Conservation (phyloP, 2,113 vertebrate species). For the Nothobranchius kuhntae region DNA sequence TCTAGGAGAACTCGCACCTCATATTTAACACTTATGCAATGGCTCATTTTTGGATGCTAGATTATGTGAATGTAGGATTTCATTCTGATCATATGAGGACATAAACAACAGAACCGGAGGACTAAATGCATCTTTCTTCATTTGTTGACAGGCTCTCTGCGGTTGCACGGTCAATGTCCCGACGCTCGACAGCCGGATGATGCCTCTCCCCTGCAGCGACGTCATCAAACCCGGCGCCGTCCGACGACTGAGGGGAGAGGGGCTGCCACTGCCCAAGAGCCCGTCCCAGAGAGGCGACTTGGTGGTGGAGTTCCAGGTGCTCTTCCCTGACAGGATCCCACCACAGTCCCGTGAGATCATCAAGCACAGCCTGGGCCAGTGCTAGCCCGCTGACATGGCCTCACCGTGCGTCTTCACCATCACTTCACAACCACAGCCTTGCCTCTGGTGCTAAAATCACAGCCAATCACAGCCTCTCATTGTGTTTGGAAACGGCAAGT, state of each 20-base stretch:
- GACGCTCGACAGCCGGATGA: conserved; percentile 92
- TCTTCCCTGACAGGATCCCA: conserved; percentile 95
- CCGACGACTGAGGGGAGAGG: conserved; percentile 91
- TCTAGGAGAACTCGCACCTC: conserved; percentile 18
- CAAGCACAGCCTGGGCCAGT: conserved; percentile 90
- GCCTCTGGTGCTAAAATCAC: conserved; percentile 59
- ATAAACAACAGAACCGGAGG: conserved; percentile 19
- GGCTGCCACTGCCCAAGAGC: conserved; percentile 91
- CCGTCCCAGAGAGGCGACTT: conserved; percentile 92
- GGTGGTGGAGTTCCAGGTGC: conserved; percentile 96
- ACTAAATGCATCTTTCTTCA: conserved; percentile 25
- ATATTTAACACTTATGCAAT: conserved; percentile 57
- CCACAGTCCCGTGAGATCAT: conserved; percentile 95
- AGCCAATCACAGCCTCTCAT: conserved; percentile 63
- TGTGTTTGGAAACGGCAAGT: conserved; percentile 53
- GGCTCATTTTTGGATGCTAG: conserved; percentile 23
- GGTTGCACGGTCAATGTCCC: conserved; percentile 98
- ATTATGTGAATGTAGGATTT: conserved; percentile 3
- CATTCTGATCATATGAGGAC: conserved; percentile 20
- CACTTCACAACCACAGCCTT: conserved; percentile 56
- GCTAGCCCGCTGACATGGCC: conserved; percentile 53
- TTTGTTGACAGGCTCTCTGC: conserved; percentile 87
- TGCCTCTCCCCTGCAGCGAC: conserved; percentile 93
- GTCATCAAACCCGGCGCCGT: conserved; percentile 93
- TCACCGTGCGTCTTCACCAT: conserved; percentile 39